Conservation (phyloP, 2,113 vertebrate genomes). For the Myotis davidii region DNA sequence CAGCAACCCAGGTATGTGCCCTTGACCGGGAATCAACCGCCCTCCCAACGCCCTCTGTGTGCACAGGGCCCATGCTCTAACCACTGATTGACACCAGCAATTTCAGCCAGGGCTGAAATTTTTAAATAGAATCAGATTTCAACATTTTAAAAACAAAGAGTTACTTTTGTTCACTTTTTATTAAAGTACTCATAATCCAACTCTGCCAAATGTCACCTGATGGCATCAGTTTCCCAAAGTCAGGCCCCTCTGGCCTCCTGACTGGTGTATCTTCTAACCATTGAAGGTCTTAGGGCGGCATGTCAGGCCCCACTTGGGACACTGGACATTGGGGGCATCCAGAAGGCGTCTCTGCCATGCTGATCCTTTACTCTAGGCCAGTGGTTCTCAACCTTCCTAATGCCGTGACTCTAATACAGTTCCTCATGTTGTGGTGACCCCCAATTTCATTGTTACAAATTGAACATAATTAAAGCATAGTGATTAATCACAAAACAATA, state of each 20-base stretch:
- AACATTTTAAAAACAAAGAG: constrained; percentile 48
- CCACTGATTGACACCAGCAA: too few species aligned
- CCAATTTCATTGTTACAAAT: too few species aligned
- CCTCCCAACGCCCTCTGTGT: too few species aligned
- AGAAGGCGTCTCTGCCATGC: neutral
- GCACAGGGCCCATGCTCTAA: too few species aligned
- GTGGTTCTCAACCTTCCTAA: too few species aligned
- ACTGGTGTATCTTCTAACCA: neutral
- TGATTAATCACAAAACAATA: too few species aligned
- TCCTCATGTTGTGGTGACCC: too few species aligned
- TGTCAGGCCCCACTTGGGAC: accelerated
- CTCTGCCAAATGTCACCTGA: neutral
- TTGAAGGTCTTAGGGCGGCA: neutral
- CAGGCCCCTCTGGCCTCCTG: neutral
- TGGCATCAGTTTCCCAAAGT: neutral
- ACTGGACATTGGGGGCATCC: neutral
- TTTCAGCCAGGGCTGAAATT: neutral
- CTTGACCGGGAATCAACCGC: too few species aligned
- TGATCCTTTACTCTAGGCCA: neutral
- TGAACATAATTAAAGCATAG: too few species aligned
- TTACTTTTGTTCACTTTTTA: constrained; percentile 25
- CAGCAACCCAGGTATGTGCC: too few species aligned
- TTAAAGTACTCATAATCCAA: neutral
- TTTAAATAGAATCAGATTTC: constrained; percentile 19
- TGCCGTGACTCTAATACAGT: too few species aligned